Evolutionary conservation across 37 sponge, comb jelly and placozoan species (phyloP).

Genomic region (Diacarnus erythraeanus): DNA sequence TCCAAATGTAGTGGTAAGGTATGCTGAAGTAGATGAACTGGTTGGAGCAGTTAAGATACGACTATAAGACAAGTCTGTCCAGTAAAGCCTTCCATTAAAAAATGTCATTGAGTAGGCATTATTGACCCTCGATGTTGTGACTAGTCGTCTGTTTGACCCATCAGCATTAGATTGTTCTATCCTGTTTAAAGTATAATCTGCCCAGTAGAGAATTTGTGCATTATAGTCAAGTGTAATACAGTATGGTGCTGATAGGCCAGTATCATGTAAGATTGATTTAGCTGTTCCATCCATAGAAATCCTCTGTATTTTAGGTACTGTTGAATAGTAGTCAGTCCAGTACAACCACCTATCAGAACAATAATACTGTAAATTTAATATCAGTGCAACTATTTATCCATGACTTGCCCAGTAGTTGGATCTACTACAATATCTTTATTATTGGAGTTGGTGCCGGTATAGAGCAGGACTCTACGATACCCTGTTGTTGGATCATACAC

Average conservation of each 20-base stretch:
- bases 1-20: neutral
- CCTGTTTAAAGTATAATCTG: conserved; percentile 12
- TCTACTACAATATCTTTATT: conserved; percentile 33
- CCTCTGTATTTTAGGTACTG: conserved; percentile 4
- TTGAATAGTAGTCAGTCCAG: conserved; percentile 57
- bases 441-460: conserved; percentile 1
- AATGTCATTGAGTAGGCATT: conserved; percentile 7
- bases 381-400: neutral
- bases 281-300: conserved; percentile 33
- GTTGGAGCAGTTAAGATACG: neutral
- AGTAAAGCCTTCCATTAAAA: conserved; percentile 24
- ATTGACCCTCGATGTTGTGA: conserved; percentile 1
- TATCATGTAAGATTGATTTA: conserved; percentile 10
- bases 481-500: conserved; percentile 25
- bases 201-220: conserved; percentile 27
- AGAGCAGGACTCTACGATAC: conserved; percentile 22
- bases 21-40: neutral
- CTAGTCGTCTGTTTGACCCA: conserved; percentile 15
- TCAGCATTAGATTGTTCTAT: conserved; percentile 28
- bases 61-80: conserved; percentile 7
- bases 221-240: conserved; percentile 16
- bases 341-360: conserved; percentile 40
- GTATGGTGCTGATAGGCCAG: conserved; percentile 12
- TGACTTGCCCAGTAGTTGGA: conserved; percentile 19
- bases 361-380: neutral